Conservation (phyloP, 1,140 invertebrate genomes). For the Drosophila baimaii region DNA sequence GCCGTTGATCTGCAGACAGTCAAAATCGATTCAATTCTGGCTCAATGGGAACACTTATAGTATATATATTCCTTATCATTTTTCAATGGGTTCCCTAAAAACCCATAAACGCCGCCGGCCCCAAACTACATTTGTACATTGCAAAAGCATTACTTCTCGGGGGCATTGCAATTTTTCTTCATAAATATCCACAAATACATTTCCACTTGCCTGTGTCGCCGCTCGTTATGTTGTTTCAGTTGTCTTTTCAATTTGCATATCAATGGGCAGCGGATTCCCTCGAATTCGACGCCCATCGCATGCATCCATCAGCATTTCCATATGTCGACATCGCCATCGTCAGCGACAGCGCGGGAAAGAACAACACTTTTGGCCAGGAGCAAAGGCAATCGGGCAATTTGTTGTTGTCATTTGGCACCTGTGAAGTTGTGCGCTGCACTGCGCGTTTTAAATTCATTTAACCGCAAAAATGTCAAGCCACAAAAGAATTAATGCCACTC, state of each 20-base stretch:
- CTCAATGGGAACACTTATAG: background rate
- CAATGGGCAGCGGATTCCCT: slow-evolving; percentile 70
- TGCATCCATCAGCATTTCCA: slow-evolving; percentile 75
- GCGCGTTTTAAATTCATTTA: slow-evolving; percentile 80
- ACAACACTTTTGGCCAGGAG: slow-evolving; percentile 33
- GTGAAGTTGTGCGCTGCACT: slow-evolving; percentile 53
- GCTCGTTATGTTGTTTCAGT: slow-evolving; percentile 49
- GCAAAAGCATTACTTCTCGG: slow-evolving; percentile 4
- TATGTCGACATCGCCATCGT: slow-evolving; percentile 68
- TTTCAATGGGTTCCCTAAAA: background rate
- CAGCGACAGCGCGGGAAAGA: slow-evolving; percentile 21
- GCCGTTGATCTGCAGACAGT: no score
- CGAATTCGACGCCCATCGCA: slow-evolving; percentile 22
- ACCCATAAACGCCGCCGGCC: background rate
- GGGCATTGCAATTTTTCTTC: slow-evolving; percentile 22
- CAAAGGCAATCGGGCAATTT: slow-evolving; percentile 69
- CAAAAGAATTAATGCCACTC: slow-evolving; percentile 81
- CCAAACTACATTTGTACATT: background rate
- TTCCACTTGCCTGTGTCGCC: slow-evolving; percentile 22
- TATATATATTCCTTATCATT: no score
- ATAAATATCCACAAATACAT: slow-evolving; percentile 14
- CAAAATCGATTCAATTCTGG: background rate
- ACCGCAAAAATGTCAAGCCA: slow-evolving; percentile 81
- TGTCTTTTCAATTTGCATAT: slow-evolving; percentile 75
- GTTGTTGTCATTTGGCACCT: slow-evolving; percentile 81